Percentiles rank a stretch among this genome's conserved stretches.
phyloP scores from a whole-genome alignment of 2,888 invertebrate species.

The Amphipyra tragopoginis region DNA sequence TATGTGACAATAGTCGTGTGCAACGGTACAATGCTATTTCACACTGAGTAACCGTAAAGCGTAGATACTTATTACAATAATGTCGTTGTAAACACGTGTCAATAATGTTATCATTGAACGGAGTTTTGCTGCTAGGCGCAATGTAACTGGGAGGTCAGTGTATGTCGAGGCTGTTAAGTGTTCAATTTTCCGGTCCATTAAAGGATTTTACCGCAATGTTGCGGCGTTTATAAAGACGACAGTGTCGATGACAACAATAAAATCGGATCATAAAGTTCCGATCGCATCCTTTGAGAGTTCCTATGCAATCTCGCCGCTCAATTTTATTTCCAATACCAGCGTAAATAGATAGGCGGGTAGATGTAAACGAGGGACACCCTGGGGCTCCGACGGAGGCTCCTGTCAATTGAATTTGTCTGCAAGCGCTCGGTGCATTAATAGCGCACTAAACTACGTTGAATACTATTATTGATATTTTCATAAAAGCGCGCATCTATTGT shows the following conservation, averaged over 20 bases:
- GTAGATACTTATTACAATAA: slow-evolving; percentile 56
- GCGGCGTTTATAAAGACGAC: slow-evolving; percentile 74
- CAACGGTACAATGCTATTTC: slow-evolving; percentile 74
- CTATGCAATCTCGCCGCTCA: slow-evolving; percentile 85
- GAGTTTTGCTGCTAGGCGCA: slow-evolving; percentile 28
- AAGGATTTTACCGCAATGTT: slow-evolving; percentile 62
- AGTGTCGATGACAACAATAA: slow-evolving; percentile 82
- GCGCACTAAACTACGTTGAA: slow-evolving; percentile 84
- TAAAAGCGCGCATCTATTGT: slow-evolving; percentile 80
- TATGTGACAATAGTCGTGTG: slow-evolving; percentile 75
- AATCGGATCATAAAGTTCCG: slow-evolving; percentile 82
- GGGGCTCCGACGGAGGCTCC: slow-evolving; percentile 82
- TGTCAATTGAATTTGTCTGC: slow-evolving; percentile 90
- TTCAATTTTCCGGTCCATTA: slow-evolving; percentile 71
- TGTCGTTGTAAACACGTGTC: slow-evolving; percentile 54
- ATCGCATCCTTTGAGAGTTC: slow-evolving; percentile 81
- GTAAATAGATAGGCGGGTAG: slow-evolving; percentile 84
- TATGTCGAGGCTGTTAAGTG: slow-evolving; percentile 60
- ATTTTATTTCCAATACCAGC: slow-evolving; percentile 83
- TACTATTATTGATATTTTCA: slow-evolving; percentile 85
- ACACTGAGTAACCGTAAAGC: slow-evolving; percentile 55
- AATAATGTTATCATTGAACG: slow-evolving; percentile 50
- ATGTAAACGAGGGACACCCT: slow-evolving; percentile 84
- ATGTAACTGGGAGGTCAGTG: slow-evolving; percentile 44
- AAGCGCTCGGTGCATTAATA: slow-evolving; percentile 85